Evolutionary conservation across 1,140 invertebrate genomes (phyloP), one percentile per base, ranked within the genome.

Genomic region (Trypoxylus dichotomus): DNA sequence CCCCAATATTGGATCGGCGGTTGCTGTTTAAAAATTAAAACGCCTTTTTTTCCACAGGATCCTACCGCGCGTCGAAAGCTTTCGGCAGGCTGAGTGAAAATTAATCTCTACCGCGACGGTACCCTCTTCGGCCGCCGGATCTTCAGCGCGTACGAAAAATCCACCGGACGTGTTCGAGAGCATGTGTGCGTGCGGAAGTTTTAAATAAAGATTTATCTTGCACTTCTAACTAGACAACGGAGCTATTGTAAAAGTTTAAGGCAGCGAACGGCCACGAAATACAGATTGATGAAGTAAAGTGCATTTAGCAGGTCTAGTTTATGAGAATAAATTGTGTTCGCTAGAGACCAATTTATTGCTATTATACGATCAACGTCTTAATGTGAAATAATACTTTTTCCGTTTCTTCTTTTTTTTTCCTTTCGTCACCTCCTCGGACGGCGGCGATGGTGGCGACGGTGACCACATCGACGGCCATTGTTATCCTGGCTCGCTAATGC

Each of bases 281-380:
- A 79, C 74, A 79, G 79, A 79, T 79, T 79, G 79, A 79, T 79
- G 79, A 77, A 79, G 76, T 79, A 78, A 79, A 78, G 79, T 79
- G 79, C 79, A 75, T 79, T 79, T 79, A 79, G 77, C 75, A 58
- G 79, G 79, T 75, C 74, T 63, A 63, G 77, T 78, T 78, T 79
- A 79, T 79, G 79, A 79, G 76, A 79, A 79, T 79, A 79, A 79
- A 79, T 79, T 75, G 79, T 63, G 73, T 78, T 72, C 79, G 74
- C 79, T 60, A 43, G 79, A 76, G 79, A 75, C 76, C 79, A 77
- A 79, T 79, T 79, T 79, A 79, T 79, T 79, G 79, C 72, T 79
- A 75, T 79, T 79, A 79, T 76, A 75, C 74, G 74, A 75, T 43
- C 74, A 75, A 75, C 74, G 42, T 75, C 74, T 75, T 75, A 75